These are phyloP conservation scores for Pelecanoides urinatrix DNA, from an alignment of 2,113 vertebrate genomes.

Conservation along the genomic window DNA sequence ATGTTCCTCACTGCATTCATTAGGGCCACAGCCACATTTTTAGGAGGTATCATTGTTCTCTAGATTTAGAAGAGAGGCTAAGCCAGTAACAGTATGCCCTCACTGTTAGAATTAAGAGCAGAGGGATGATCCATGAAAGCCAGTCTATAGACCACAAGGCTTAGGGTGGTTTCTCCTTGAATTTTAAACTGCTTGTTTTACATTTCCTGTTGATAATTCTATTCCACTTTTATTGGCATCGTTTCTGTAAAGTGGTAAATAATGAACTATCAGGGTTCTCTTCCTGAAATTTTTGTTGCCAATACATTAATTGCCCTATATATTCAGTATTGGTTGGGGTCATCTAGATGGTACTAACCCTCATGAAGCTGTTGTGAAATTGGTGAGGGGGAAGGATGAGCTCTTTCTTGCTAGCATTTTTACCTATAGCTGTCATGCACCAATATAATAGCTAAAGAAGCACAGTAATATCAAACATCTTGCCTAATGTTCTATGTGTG, in stretches of 20 bases:
- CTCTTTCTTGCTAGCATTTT: not conserved
- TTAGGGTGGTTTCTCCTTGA: accelerated
- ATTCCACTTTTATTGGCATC: not conserved
- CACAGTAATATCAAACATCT: not conserved
- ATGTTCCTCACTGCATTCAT: not conserved
- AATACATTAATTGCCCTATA: not conserved
- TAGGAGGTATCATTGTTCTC: not conserved
- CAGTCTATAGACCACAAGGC: not conserved
- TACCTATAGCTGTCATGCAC: not conserved
- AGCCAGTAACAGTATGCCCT: not conserved
- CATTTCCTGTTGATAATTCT: not conserved
- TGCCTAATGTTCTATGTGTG: not conserved
- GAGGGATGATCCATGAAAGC: not conserved
- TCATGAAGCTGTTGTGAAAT: not conserved
- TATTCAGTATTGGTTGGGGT: not conserved
- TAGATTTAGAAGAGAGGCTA: not conserved
- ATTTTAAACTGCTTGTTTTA: not conserved
- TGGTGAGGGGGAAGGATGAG: not conserved
- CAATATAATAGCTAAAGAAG: not conserved
- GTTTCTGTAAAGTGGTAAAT: not conserved
- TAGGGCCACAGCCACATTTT: not conserved
- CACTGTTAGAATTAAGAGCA: not conserved
- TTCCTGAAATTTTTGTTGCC: not conserved
- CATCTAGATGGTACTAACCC: not conserved
- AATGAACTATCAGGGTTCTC: not conserved